These are phyloP conservation scores for Lates calcarifer DNA, from an alignment of 2,113 vertebrate species.

Conservation along the genomic window DNA sequence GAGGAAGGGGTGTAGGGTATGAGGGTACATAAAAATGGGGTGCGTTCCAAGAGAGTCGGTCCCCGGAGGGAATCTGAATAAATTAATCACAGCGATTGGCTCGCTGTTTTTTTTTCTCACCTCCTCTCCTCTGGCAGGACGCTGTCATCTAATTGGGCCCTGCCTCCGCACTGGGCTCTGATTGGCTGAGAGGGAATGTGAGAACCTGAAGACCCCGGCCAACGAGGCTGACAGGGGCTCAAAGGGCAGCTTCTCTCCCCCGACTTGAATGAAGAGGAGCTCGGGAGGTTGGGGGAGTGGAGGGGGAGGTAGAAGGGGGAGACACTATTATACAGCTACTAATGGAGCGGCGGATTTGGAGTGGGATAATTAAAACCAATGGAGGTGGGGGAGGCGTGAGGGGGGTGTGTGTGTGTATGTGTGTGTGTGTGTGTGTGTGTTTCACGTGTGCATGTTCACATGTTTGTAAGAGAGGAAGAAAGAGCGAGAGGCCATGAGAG, in stretches of 20 bases:
- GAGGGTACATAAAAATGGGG: slow-evolving; percentile 71
- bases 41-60: slow-evolving; percentile 80
- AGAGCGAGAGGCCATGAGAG: slow-evolving; percentile 60
- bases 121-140: slow-evolving; percentile 77
- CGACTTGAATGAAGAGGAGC: slow-evolving; percentile 78
- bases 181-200: slow-evolving; percentile 87
- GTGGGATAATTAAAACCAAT: slow-evolving; percentile 88
- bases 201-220: slow-evolving; percentile 89
- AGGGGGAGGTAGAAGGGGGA: slow-evolving; percentile 30
- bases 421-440: slow-evolving; percentile 46
- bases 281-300: background rate
- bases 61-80: slow-evolving; percentile 87
- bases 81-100: slow-evolving; percentile 91
- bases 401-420: slow-evolving; percentile 24
- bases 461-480: slow-evolving; percentile 61
- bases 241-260: slow-evolving; percentile 84
- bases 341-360: slow-evolving; percentile 80
- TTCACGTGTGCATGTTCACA: slow-evolving; percentile 64
- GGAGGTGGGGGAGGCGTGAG: slow-evolving; percentile 29
- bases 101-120: slow-evolving; percentile 74
- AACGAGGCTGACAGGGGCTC: slow-evolving; percentile 86
- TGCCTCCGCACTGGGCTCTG: slow-evolving; percentile 75
- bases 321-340: slow-evolving; percentile 83
- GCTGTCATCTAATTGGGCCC: slow-evolving; percentile 78
- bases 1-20: slow-evolving; percentile 32